Percentiles rank a stretch among this genome's conserved stretches.
Evolutionary conservation across 2,888 invertebrate species (phyloP).

Genomic region (Limnephilus auricula): DNA sequence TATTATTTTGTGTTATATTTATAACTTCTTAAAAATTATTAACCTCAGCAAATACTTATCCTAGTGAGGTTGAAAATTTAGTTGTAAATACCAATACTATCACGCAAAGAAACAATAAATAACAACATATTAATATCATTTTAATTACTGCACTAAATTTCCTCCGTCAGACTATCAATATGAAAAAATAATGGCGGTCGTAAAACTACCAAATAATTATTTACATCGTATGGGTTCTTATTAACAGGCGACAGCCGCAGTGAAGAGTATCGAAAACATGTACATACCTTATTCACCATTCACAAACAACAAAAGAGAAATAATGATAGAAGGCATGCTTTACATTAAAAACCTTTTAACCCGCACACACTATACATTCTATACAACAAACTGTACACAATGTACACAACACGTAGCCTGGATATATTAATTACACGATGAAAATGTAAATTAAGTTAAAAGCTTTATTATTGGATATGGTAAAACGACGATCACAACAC

Average conservation of each 20-base stretch:
- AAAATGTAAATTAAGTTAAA: neutral
- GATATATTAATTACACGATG: neutral
- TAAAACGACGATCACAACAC: neutral
- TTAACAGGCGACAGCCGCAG: neutral
- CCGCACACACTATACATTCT: neutral
- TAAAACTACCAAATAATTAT: neutral
- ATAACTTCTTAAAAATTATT: no score
- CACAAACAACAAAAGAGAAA: neutral
- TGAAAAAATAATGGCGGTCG: neutral
- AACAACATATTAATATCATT: neutral
- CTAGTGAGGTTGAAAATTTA: no score
- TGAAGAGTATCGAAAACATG: neutral
- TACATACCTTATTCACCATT: neutral
- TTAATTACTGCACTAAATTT: neutral
- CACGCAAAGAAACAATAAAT: no score
- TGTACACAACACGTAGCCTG: neutral
- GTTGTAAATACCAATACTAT: no score
- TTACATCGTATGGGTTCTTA: neutral
- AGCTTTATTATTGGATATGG: neutral
- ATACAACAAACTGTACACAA: neutral
- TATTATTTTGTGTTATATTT: no score
- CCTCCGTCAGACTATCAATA: neutral
- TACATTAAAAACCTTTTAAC: constrained; percentile 2
- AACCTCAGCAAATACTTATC: no score
- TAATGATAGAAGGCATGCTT: neutral